phyloP scores from a whole-genome alignment of 2,797 vertebrate species.

The Choloepus didactylus region DNA sequence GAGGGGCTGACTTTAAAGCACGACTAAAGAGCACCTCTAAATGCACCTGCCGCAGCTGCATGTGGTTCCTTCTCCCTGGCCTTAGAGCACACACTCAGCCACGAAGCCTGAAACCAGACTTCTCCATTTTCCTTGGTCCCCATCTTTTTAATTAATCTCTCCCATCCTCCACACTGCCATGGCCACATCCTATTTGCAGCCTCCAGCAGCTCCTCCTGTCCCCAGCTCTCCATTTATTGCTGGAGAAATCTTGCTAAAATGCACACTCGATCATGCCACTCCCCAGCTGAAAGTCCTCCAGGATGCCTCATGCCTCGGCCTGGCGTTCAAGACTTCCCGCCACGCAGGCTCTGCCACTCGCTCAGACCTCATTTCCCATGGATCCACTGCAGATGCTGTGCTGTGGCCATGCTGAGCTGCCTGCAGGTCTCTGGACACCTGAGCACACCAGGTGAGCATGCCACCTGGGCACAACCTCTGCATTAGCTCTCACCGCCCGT shows the following conservation, averaged over 20 bases:
- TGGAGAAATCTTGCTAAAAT: not conserved
- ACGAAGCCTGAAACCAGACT: not conserved
- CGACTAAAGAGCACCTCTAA: not conserved
- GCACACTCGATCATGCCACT: not conserved
- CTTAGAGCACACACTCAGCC: not conserved
- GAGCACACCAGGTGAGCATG: not conserved
- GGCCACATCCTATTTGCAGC: not conserved
- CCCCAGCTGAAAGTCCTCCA: not conserved
- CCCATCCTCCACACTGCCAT: not conserved
- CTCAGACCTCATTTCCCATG: not conserved
- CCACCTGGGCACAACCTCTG: too few relatives aligned
- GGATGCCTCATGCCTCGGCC: not conserved
- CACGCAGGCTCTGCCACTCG: not conserved
- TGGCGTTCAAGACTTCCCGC: not conserved
- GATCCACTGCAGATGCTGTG: not conserved
- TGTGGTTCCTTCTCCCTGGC: not conserved
- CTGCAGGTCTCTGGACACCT: not conserved
- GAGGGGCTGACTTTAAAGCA: rapidly evolving
- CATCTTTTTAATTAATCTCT: not conserved
- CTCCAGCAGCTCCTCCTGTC: not conserved
- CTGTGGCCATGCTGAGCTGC: not conserved
- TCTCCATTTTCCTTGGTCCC: not conserved
- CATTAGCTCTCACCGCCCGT: not conserved
- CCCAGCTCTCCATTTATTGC: not conserved
- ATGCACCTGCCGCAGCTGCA: not conserved